phyloP scores from a whole-genome alignment of 2,888 invertebrate species.

The Geophilus truncorum region DNA sequence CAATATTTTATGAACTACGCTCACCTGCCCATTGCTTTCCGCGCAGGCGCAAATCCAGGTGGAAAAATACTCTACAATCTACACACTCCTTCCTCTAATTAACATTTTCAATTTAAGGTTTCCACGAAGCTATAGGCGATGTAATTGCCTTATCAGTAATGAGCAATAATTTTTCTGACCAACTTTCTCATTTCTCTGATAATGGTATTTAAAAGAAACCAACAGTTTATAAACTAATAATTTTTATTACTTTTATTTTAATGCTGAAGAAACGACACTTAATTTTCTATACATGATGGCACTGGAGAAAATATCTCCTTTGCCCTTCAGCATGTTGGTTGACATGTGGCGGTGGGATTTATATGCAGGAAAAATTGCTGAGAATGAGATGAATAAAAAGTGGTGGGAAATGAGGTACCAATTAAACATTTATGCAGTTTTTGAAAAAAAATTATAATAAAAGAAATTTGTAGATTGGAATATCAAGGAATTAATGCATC shows the following conservation, averaged over 20 bases:
- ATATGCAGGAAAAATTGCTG: not conserved
- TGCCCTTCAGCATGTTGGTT: constrained; percentile 19
- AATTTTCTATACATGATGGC: constrained; percentile 14
- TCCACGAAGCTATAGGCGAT: constrained; percentile 71
- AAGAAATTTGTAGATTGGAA: not conserved
- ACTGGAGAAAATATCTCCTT: not conserved
- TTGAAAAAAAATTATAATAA: not conserved
- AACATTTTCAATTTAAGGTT: constrained; percentile 47
- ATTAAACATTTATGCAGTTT: not conserved
- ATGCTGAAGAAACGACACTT: not conserved
- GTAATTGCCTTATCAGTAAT: constrained; percentile 51
- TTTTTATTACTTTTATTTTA: not conserved
- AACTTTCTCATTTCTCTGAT: not conserved
- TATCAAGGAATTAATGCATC: not conserved
- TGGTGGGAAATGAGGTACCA: constrained; percentile 30
- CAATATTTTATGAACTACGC: constrained; percentile 25
- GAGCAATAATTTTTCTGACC: constrained; percentile 32
- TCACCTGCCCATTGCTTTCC: not conserved
- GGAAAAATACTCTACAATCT: not conserved
- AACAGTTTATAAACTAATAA: too few species aligned
- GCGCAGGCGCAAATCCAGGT: constrained; percentile 15
- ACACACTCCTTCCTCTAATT: not conserved
- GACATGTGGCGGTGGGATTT: constrained; percentile 30
- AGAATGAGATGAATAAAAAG: not conserved
- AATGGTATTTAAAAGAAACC: not conserved